Conservation (phyloP, 2,888 invertebrate genomes). For the Cosmopolites sordidus region DNA sequence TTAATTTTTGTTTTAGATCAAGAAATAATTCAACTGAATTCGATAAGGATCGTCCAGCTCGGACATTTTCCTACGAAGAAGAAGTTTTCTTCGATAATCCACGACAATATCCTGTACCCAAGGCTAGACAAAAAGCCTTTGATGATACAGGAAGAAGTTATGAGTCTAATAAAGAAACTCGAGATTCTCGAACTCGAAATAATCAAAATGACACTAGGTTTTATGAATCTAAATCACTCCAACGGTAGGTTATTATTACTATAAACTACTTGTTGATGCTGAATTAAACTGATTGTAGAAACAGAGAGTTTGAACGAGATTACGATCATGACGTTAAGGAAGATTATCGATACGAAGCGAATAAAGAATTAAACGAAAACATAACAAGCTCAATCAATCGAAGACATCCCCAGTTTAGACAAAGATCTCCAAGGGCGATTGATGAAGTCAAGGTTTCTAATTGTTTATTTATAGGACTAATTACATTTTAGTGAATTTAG, state of each 20-base stretch:
- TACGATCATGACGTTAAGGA: conserved; percentile 12
- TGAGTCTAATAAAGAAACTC: conserved; percentile 6
- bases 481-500: neutral
- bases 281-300: conserved; percentile 11
- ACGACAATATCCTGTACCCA: conserved; percentile 39
- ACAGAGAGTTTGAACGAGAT: conserved; percentile 10
- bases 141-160: conserved; percentile 6
- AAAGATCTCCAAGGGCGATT: conserved; percentile 48
- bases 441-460: conserved; percentile 46
- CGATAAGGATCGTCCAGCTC: conserved; percentile 27
- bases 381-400: conserved; percentile 19
- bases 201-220: conserved; percentile 33
- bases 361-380: conserved; percentile 15
- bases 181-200: conserved; percentile 21
- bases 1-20: conserved; percentile 25
- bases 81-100: conserved; percentile 35
- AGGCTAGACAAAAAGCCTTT: conserved; percentile 27
- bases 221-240: conserved; percentile 30
- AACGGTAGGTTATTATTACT: neutral
- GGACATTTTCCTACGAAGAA: conserved; percentile 32
- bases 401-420: conserved; percentile 31
- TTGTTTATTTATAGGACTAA: neutral
- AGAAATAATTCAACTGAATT: conserved; percentile 32
- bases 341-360: conserved; percentile 17
- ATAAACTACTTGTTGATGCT: no score